Percentiles rank a stretch among this genome's conserved stretches.
phyloP scores from a whole-genome alignment of 2,797 vertebrate genomes.

The Melanotaenia nigrans region DNA sequence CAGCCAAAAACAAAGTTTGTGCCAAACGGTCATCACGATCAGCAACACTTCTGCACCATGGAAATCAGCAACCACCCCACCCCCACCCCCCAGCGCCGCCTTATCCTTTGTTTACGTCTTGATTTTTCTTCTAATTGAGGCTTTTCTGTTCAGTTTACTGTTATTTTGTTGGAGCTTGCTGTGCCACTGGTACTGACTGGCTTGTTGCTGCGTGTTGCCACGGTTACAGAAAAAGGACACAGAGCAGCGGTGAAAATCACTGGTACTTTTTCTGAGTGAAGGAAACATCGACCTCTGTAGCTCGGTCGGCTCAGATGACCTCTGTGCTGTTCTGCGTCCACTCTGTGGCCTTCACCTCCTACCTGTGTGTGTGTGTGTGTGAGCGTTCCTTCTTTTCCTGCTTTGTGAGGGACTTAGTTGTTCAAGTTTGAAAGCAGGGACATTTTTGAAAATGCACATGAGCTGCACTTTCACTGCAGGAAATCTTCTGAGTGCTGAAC shows the following conservation, averaged over 20 bases:
- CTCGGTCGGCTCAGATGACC: conserved; percentile 59
- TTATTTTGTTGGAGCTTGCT: conserved; percentile 51
- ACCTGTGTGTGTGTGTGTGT: conserved; percentile 42
- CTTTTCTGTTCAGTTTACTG: conserved; percentile 82
- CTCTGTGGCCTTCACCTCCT: conserved; percentile 74
- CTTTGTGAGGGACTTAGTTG: conserved; percentile 27
- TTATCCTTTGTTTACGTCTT: conserved; percentile 69
- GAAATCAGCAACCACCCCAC: conserved; percentile 51
- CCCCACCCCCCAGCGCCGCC: conserved; percentile 35
- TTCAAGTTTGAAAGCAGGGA: conserved; percentile 7
- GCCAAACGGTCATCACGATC: conserved; percentile 88
- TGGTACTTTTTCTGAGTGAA: conserved; percentile 85
- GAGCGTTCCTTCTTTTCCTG: conserved; percentile 33
- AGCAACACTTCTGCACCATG: conserved; percentile 59
- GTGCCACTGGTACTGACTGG: conserved; percentile 56
- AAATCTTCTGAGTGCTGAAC: not conserved
- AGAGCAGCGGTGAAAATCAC: conserved; percentile 75
- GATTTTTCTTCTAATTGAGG: conserved; percentile 61
- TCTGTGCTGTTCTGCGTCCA: conserved; percentile 76
- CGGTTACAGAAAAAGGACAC: conserved; percentile 80
- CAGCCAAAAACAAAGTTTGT: conserved; percentile 89
- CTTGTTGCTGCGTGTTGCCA: conserved; percentile 47
- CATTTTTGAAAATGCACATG: conserved; percentile 13
- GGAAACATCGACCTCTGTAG: conserved; percentile 45
- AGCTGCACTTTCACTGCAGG: conserved; percentile 8